Evolutionary conservation across 2,113 vertebrate genomes (phyloP), one percentile per base, ranked within the genome.

Genomic region (Tachycineta bicolor): DNA sequence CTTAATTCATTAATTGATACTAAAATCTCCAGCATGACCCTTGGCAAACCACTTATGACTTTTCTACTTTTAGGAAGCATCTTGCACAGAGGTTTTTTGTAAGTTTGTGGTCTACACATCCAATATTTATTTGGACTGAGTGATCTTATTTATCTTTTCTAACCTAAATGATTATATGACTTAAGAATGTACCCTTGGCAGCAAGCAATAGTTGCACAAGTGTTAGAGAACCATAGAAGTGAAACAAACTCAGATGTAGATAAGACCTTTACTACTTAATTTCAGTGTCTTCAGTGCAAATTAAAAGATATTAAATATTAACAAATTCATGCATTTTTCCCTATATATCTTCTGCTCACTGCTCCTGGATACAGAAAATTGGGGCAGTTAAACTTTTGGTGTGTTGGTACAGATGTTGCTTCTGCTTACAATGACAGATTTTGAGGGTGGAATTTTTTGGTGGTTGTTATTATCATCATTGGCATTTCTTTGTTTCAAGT

Each of bases 391-490:
- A 70, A 70, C 43, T n/a, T 81, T 23, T 58, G 8, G 3, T 62
- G 9, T 59, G 9, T 63, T 90, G 15, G 29, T 87, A 20, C 44
- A 14, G 68, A 37, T 37, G 18, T 60, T 89, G 6, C 3, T 60
- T 90, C 52, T 79, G 26, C 34, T 93, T 75, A 55, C 23, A 39
- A 1, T 25, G 33, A 19, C 24, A 78, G 47, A 17, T 67, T 89
- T 74, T 55, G 62, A 59, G 46, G 10, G 22, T 3, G 26, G 37
- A 77, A 14, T 53, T 53, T 65, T 34, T 44, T 12, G 2, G 11
- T 39, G 1, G 7, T 55, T 29, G 1, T 28, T 34, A 9, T 28
- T 3, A 15, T 31, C 3, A 23, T 10, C 34, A 13, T 1, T 3
- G 24, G 3, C 23, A 18, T 81, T 52, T 74, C 20, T 89, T 74